Conservation (phyloP, 2,888 invertebrate genomes). For the Pecten maximus region DNA sequence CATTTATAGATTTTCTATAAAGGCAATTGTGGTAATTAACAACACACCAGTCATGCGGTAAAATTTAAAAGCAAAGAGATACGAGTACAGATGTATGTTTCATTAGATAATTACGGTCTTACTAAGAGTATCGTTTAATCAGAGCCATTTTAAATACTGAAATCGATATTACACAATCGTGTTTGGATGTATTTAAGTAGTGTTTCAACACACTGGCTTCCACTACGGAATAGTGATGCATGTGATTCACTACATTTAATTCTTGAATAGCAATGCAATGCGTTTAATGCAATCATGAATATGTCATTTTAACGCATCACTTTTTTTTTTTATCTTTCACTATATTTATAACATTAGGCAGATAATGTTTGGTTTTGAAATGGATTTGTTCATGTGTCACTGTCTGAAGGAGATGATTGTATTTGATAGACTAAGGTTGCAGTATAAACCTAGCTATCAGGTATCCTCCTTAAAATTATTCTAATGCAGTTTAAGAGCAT, state of each 20-base stretch:
- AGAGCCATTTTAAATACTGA: background rate
- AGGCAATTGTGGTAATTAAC: too few species aligned
- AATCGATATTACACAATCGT: background rate
- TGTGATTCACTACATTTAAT: background rate
- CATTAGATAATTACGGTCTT: too few species aligned
- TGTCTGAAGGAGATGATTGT: background rate
- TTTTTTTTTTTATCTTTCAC: background rate
- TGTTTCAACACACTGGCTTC: background rate
- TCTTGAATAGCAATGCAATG: background rate
- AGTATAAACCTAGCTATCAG: background rate
- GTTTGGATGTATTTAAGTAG: too few species aligned
- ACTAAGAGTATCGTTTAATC: too few species aligned
- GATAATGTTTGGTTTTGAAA: slow-evolving; percentile 1
- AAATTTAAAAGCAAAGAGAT: too few species aligned
- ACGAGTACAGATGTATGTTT: too few species aligned
- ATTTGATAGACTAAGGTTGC: background rate
- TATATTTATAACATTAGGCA: background rate
- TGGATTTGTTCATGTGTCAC: background rate
- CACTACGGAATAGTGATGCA: background rate
- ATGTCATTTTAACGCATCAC: too few species aligned
- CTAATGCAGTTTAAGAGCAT: background rate
- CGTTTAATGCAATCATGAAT: background rate
- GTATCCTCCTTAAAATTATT: background rate
- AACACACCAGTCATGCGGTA: too few species aligned
- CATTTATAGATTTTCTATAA: too few species aligned